Evolutionary conservation across 2,888 invertebrate genomes (phyloP), one percentile per base, ranked within the genome.

Genomic region (Doris montereyensis): DNA sequence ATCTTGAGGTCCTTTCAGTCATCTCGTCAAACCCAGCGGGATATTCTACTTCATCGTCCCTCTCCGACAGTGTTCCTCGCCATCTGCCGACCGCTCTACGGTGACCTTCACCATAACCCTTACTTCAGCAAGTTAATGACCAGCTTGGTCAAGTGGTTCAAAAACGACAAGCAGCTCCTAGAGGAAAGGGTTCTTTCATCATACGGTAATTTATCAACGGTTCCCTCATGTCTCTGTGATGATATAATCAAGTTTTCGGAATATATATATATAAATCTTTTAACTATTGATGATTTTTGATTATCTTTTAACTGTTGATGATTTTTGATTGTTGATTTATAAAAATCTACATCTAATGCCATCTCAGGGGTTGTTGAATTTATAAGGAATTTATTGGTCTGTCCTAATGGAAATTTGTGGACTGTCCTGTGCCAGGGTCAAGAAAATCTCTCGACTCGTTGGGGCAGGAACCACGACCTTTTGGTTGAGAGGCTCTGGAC

Each of bases 161-260:
- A 95, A 77, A 94, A 95, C 13, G 97, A 99, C 88, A 95, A 95
- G 82, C 94, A 94, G 79, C 93, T 99, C 80, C 92, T 99, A 79
- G 97, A 97, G 89, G 97, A 97, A 86, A 93, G 97, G 98, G 99
- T 0, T 95, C 97, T 41, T 97, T 99, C 88, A 98, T 99, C 81
- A 97, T 99, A 84, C 94, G 98, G 96, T 96, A 90, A 85, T 82
- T 73, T 24, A 17, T 21, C 10, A 28, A 26, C 1, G 24, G 4
- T 24, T 17, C 67, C 2, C 28, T 65, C 17, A 35, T 26, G n/a
- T n/a, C 13, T 0, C n/a, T 24, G 3, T 58, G 24, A 21, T n/a
- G n/a, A n/a, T n/a, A n/a, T n/a, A n/a, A n/a, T n/a, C n/a, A n/a
- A n/a, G 17, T 57, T 57, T 57, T 1, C 0, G 57, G n/a, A 57